phyloP scores from a whole-genome alignment of 2,113 vertebrate genomes.

The Formicarius rufipectus region DNA sequence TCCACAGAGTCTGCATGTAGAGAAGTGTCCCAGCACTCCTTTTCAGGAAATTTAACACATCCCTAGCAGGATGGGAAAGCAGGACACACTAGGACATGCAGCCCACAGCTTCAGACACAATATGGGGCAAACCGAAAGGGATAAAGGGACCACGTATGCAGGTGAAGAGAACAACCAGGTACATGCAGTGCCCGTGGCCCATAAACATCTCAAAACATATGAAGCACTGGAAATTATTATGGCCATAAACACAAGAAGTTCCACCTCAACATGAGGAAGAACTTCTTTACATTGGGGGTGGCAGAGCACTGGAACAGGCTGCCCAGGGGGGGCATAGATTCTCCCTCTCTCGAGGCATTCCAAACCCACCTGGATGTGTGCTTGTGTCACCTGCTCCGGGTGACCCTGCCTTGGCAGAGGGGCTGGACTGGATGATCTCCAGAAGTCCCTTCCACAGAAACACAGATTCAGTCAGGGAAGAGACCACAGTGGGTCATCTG shows the following conservation, averaged over 20 bases:
- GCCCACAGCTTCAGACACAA: neutral
- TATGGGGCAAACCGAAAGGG: neutral
- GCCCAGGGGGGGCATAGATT: too few species aligned
- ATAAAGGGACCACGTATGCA: accelerated
- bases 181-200: accelerated
- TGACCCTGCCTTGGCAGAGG: neutral
- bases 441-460: neutral
- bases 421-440: neutral
- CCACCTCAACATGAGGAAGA: neutral
- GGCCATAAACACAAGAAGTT: neutral
- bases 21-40: accelerated
- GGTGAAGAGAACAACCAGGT: accelerated
- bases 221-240: accelerated
- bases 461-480: too few species aligned
- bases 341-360: neutral
- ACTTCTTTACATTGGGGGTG: neutral
- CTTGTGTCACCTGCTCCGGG: neutral
- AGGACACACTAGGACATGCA: accelerated
- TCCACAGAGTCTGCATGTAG: accelerated
- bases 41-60: neutral
- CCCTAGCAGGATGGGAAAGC: neutral
- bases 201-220: accelerated
- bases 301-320: neutral
- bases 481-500: too few species aligned
- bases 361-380: neutral